Evolutionary conservation across 2,888 invertebrate genomes (phyloP), one percentile per base, ranked within the genome.

Genomic region (Mongoloraphidia duomilia): DNA sequence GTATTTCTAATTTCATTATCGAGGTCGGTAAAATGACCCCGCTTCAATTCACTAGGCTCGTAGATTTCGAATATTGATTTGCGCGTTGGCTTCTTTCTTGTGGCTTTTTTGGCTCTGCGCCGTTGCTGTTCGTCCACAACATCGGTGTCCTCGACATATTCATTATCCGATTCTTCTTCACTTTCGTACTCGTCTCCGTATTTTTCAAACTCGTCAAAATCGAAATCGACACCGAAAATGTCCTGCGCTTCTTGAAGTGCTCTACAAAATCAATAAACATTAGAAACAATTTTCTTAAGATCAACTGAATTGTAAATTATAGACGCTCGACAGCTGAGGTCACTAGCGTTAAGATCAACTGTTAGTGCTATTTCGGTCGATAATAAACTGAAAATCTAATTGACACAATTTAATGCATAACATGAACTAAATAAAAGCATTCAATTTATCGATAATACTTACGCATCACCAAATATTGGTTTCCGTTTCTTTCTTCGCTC

Each of bases 141-240:
- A 54, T 84, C 86, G 8, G 79, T 81, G 14, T 82, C 84, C 49
- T 86, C 77, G 57, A 89, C 87, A 53, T 87, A 84, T 56, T 85
- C 85, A 41, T 84, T 74, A 49, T 86, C 85, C 9, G 86, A 88
- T 2, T 87, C 87, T 34, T 87, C 87, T 45, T 87, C 86, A 48
- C 84, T 84, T 59, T 90, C 86, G 53, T 87, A 87, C 55, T 90
- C 90, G 47, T 89, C 87, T 8, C 83, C 89, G 61, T 87, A 88
- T 61, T 88, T 88, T 47, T 83, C 82, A 66, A 92, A 88, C 56
- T 92, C 91, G 51, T 90, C 90, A 62, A 86, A 92, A 62, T 92
- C 95, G 68, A 97, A 96, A 65, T 97, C 97, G n/a, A 96, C 94
- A 34, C 97, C 98, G 65, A 98, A 98, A 56, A 97, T 94, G 64